Base-by-base conservation (phyloP, 2,113 vertebrate species). In the Meleagris gallopavo region DNA sequence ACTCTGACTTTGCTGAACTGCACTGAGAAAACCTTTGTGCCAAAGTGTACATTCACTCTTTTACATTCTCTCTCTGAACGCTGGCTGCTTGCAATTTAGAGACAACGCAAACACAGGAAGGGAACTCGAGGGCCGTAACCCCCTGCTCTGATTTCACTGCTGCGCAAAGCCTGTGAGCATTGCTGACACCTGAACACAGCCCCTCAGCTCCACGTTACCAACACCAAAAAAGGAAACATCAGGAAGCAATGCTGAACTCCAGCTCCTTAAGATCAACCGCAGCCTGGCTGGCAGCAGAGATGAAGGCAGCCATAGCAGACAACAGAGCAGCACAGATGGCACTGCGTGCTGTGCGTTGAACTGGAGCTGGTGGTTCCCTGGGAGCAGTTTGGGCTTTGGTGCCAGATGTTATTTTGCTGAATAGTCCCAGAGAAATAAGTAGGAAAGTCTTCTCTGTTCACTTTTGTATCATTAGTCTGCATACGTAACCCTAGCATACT, bases 301-400 rank as follows among this genome's bases (percentile, higher is more conserved):
- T 25, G 21, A 34, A 29, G 3, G 9, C 82, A 46, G 22, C 46
- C 70, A 34, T 4, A 8, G 9, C 10, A 19, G 45, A 25, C 12
- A 65, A 12, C 25, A 11, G 46, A 74, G 21, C 1, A 2, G 41
- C 60, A 78, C 34, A 79, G 19, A 71, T 41, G 9, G 50, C 17
- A 40, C 0, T 50, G 36, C 10, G 38, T 38, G 8, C 41, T 52
- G 21, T 9, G 1, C 4, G 38, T 7, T 2, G 0, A 61, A 24
- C 27, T 40, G 4, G 27, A 55, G 34, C 60, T 41, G n/a, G 11
- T 57, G n/a, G 10, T 57, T 36, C 65, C 38, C 41, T 52, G 40
- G 18, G 4, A 34, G 12, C 3, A 13, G 29, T 2, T 2, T 32
- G 41, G 69, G 57, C 22, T 15, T 9, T 2, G 19, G 20, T 21